A percentile compares a stretch with the other conserved stretches of the same genome.
Evolutionary conservation across 2,888 invertebrate species (phyloP).

Genomic region (Phaonia tiefii): DNA sequence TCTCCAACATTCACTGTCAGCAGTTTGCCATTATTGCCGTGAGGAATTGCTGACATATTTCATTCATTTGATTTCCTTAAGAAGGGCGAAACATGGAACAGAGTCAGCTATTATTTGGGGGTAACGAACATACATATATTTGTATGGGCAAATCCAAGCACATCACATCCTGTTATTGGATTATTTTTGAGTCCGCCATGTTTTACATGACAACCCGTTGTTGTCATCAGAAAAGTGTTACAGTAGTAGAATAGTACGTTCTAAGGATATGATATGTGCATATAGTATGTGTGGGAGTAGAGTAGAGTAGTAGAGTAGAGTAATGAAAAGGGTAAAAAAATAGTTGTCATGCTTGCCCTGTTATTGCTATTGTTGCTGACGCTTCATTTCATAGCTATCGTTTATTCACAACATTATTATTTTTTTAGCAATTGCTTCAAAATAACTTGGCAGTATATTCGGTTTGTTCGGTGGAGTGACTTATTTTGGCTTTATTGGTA

Average conservation of each 20-base stretch:
- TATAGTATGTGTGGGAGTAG: constrained; percentile 4
- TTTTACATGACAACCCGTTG: constrained; percentile 74
- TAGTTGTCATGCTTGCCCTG: constrained; percentile 38
- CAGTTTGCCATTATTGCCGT: no score
- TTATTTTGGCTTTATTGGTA: no score
- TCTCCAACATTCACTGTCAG: no score
- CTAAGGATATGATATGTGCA: constrained; percentile 7
- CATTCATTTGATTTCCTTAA: no score
- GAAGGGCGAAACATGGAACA: no score
- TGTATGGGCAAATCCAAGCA: constrained; percentile 65
- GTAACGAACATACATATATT: no score
- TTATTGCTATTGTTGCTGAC: constrained; percentile 62
- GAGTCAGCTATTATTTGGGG: no score
- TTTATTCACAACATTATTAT: constrained; percentile 20
- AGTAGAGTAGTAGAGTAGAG: not conserved
- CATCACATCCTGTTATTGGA: constrained; percentile 66
- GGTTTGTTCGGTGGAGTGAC: no score
- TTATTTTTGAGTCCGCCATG: constrained; percentile 72
- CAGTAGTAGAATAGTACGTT: constrained; percentile 39
- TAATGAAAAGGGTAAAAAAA: constrained; percentile 37
- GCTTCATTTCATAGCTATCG: constrained; percentile 27
- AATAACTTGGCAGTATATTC: no score
- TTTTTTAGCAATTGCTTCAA: no score
- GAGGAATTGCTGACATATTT: no score
- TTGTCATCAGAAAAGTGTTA: constrained; percentile 52